Percentiles rank a stretch among this genome's conserved stretches.
These are phyloP conservation scores for Heliconius hewitsoni DNA, from an alignment of 1,140 invertebrate species.

Conservation along the genomic window DNA sequence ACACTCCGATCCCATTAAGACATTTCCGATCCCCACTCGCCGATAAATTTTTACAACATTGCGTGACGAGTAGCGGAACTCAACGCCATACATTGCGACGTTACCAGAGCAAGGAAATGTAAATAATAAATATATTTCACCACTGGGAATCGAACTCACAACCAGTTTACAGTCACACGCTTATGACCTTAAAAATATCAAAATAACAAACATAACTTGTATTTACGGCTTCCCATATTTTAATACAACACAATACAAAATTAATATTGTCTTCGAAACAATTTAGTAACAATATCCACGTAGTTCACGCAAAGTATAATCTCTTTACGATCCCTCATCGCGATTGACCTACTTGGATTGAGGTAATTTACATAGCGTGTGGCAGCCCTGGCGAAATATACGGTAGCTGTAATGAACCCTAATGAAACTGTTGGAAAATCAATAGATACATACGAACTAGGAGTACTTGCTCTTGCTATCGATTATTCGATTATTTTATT, in stretches of 20 bases:
- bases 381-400: slow-evolving; percentile 19
- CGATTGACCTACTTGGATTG: slow-evolving; percentile 23
- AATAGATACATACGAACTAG: neutral
- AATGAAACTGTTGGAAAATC: slow-evolving; percentile 16
- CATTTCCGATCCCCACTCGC: too few relatives aligned
- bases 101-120: too few relatives aligned
- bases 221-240: neutral
- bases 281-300: slow-evolving; percentile 7
- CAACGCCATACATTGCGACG: too few relatives aligned
- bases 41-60: too few relatives aligned
- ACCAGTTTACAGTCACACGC: too few relatives aligned
- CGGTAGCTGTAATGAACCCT: slow-evolving; percentile 17
- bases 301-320: slow-evolving; percentile 14
- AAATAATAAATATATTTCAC: too few relatives aligned
- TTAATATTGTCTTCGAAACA: slow-evolving; percentile 7
- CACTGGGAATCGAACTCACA: too few relatives aligned
- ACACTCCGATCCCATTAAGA: too few relatives aligned
- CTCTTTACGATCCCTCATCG: slow-evolving; percentile 25
- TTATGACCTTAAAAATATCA: neutral
- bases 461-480: neutral
- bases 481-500: neutral
- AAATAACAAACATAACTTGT: too few relatives aligned
- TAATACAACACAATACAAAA: slow-evolving; percentile 3
- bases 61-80: too few relatives aligned
- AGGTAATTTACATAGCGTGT: slow-evolving; percentile 25